Conservation (phyloP, 2,888 invertebrate genomes). For the Diplazon laetatorius region DNA sequence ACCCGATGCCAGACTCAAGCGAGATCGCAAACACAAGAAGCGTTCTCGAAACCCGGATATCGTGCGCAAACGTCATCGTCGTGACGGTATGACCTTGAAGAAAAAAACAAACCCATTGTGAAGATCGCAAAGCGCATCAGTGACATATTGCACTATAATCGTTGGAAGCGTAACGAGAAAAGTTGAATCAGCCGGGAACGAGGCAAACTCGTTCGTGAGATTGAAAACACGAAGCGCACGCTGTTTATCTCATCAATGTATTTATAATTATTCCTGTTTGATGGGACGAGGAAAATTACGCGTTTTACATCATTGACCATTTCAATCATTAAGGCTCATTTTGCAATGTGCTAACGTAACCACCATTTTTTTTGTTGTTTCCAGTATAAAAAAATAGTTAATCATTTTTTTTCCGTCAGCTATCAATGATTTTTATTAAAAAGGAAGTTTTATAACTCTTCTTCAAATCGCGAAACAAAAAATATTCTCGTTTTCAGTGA, state of each 20-base stretch:
- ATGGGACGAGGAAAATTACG: constrained; percentile 12
- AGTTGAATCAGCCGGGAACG: constrained; percentile 54
- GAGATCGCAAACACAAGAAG: constrained; percentile 16
- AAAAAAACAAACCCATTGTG: constrained; percentile 35
- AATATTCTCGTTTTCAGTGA: no score
- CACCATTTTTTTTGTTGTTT: constrained; percentile 17
- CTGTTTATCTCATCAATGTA: constrained; percentile 15
- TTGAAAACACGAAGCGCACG: constrained; percentile 42
- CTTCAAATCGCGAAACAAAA: no score
- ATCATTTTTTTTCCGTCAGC: no score
- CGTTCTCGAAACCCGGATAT: constrained; percentile 47
- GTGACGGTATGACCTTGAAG: constrained; percentile 51
- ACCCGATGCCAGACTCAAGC: constrained; percentile 10
- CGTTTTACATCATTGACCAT: constrained; percentile 48
- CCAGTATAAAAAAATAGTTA: neutral
- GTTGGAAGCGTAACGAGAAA: constrained; percentile 55
- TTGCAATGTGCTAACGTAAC: constrained; percentile 23
- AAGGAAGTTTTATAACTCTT: no score
- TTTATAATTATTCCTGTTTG: constrained; percentile 47
- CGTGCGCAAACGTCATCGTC: constrained; percentile 45
- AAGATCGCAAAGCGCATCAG: constrained; percentile 45
- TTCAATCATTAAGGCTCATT: constrained; percentile 49
- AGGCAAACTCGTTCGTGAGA: constrained; percentile 34
- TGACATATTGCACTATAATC: constrained; percentile 49
- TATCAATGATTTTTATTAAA: no score